Percentiles rank a stretch among this genome's conserved stretches.
Evolutionary conservation across 2,797 vertebrate species (phyloP).

Genomic region (Hafferia zeledoni): DNA sequence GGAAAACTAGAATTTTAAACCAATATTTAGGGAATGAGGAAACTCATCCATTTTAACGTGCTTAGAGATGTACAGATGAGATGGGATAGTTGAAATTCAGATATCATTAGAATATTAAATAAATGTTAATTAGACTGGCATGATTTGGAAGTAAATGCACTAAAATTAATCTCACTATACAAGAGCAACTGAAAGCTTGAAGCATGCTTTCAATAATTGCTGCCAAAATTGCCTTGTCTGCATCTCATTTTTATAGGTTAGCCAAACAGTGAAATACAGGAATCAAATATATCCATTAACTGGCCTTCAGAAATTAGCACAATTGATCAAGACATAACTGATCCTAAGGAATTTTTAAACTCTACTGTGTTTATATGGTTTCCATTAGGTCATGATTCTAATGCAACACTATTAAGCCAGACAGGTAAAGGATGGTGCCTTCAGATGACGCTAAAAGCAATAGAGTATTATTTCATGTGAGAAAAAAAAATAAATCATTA

Average conservation of each 20-base stretch:
- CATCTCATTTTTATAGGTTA: background rate
- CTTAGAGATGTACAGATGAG: background rate
- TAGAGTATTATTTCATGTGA: background rate
- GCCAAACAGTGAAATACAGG: slow-evolving; percentile 9
- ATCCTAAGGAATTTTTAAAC: background rate
- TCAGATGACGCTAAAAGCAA: background rate
- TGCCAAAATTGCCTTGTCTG: background rate
- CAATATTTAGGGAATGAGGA: background rate
- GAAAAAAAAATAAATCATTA: background rate
- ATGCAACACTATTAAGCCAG: background rate
- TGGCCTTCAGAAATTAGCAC: slow-evolving; percentile 14
- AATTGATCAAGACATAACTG: slow-evolving; percentile 1
- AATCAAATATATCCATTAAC: slow-evolving; percentile 36
- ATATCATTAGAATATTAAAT: background rate
- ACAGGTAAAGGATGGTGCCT: background rate
- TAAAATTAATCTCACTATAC: background rate
- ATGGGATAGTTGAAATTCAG: background rate
- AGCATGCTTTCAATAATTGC: background rate
- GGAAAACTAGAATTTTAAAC: background rate
- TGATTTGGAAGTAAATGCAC: background rate
- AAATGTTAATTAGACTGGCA: background rate
- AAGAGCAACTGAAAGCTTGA: background rate
- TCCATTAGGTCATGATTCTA: background rate
- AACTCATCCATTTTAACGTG: background rate
- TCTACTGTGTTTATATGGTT: background rate